Base-by-base conservation (phyloP, 92 coral and sea anemone genomes). In the Zoanthus sociatus region DNA sequence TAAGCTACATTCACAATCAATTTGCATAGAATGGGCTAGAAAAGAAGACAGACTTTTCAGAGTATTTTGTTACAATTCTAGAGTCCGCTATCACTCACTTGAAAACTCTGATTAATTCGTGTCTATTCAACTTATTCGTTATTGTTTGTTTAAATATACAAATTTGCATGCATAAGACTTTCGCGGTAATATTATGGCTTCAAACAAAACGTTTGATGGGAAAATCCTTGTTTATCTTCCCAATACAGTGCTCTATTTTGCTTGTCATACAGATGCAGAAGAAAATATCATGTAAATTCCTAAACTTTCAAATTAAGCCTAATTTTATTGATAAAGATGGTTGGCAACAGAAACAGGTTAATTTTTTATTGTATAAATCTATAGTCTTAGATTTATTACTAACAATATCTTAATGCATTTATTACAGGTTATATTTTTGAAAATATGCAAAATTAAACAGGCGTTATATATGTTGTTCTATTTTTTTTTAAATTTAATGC, bases 151-250 rank as follows among this genome's bases (percentile, higher is more conserved):
- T 37, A 37, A 37, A 14, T n/a, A 68, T 47, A 50, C 85, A 50
- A 67, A 81, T 81, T 81, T 81, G 74, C 85, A 46, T 81, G 74
- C 66, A 81, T 33, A 63, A n/a, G 26, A 64, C 58, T 64, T 20
- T 64, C 55, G 15, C 4, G 75, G 75, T 47, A 15, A 20, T 81
- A 2, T 2, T 64, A 66, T 63, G 32, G 85, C 58, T 45, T 48
- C 47, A 47, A 81, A 66, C 16, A 60, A 37, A 60, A 10, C 72
- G 20, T 15, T 50, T 51, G 63, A 44, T 53, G 9, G 5, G 17
- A 32, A 63, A 16, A 63, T 17, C 69, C 26, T 21, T 76, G 16
- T 21, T 5, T 16, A 50, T n/a, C 69, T 16, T 17, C 69, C 9
- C 69, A 63, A 8, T 63, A n/a, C 10, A 50, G 7, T 9, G 55